Evolutionary conservation across 2,113 vertebrate species (phyloP).

Genomic region (Tetrao urogallus): DNA sequence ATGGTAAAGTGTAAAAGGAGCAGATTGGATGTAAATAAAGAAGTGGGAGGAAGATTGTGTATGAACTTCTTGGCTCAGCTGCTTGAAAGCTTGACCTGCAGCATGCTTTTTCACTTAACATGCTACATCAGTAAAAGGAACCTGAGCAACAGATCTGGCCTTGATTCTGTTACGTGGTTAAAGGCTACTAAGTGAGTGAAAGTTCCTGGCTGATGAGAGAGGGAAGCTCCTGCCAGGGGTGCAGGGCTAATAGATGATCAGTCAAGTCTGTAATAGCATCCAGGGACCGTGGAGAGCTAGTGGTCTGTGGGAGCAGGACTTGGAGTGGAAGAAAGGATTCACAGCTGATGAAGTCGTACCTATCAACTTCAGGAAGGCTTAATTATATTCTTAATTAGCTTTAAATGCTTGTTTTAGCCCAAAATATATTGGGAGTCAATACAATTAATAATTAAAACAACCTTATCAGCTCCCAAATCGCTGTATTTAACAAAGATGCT

Average conservation of each 20-base stretch:
- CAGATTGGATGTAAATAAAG: background rate
- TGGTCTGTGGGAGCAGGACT: background rate
- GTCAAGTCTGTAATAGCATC: background rate
- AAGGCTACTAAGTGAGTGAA: background rate
- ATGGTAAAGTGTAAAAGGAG: background rate
- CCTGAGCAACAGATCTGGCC: background rate
- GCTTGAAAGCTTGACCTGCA: background rate
- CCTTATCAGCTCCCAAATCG: background rate
- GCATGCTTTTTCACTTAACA: background rate
- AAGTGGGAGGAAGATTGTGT: background rate
- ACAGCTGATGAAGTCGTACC: background rate
- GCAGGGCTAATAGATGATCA: background rate
- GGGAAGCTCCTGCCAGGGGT: background rate
- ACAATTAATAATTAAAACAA: background rate
- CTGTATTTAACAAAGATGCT: background rate
- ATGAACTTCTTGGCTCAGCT: background rate
- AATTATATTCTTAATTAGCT: background rate
- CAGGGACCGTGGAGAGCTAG: background rate
- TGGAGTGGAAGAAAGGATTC: background rate
- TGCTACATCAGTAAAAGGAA: background rate
- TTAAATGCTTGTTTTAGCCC: background rate
- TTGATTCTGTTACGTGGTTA: background rate
- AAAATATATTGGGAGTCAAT: background rate
- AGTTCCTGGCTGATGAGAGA: background rate
- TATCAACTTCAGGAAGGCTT: background rate